phyloP scores from a whole-genome alignment of 2,797 vertebrate genomes.

The Pseudochaenichthys georgianus region DNA sequence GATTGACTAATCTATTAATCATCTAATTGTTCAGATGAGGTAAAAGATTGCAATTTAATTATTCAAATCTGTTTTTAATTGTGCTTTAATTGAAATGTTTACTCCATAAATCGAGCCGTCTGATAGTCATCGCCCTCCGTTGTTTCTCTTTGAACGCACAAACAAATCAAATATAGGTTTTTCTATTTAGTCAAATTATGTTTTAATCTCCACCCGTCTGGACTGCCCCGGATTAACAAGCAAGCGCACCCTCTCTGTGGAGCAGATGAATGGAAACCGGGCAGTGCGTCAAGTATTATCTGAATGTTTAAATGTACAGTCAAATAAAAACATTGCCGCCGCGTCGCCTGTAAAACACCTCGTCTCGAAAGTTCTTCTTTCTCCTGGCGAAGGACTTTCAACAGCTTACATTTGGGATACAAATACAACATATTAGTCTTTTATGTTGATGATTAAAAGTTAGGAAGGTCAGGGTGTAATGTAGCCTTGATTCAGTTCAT shows the following conservation, averaged over 20 bases:
- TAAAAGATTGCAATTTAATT: not conserved
- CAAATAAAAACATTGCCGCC: conserved; percentile 8
- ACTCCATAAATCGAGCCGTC: not conserved
- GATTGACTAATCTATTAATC: not conserved
- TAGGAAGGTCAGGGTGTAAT: not conserved
- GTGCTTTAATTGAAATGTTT: not conserved
- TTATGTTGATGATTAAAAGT: not conserved
- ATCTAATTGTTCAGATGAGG: no score
- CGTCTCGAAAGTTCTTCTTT: conserved; percentile 2
- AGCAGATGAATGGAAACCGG: conserved; percentile 37
- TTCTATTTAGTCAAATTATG: not conserved
- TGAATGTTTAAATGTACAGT: conserved; percentile 52
- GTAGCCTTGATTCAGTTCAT: not conserved
- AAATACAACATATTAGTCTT: not conserved
- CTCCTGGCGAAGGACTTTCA: conserved; percentile 2
- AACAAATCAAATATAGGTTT: conserved; percentile 50
- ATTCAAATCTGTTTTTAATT: no score
- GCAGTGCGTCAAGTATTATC: conserved; percentile 17
- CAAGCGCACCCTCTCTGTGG: not conserved
- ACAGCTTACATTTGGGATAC: not conserved
- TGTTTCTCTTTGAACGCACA: conserved; percentile 43
- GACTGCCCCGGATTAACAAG: not conserved
- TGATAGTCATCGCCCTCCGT: not conserved
- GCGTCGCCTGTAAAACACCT: conserved; percentile 12
- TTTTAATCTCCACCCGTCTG: conserved; percentile 13